A percentile compares a stretch with the other conserved stretches of the same genome.
Conservation (phyloP, 2,113 vertebrate genomes). For the Dendrocopos noguchii region DNA sequence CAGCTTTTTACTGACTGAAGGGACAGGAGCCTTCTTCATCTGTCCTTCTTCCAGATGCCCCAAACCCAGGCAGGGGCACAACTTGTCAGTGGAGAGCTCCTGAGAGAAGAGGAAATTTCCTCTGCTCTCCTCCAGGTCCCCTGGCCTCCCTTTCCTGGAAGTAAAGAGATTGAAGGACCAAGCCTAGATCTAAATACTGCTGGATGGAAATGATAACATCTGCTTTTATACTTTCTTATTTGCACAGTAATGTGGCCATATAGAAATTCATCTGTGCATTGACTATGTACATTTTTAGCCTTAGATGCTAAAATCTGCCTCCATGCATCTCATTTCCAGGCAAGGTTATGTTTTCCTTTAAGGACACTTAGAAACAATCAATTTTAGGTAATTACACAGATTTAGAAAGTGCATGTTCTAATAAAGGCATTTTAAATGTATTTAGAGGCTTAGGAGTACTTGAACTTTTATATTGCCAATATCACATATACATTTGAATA, state of each 20-base stretch:
- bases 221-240: neutral
- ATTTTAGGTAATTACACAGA: conserved; percentile 53
- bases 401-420: conserved; percentile 40
- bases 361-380: conserved; percentile 35
- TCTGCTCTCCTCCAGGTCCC: neutral
- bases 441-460: conserved; percentile 39
- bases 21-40: neutral
- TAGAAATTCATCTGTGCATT: neutral
- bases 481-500: conserved; percentile 59
- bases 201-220: neutral
- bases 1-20: neutral
- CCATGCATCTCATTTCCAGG: conserved; percentile 9
- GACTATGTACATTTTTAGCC: neutral
- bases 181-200: neutral
- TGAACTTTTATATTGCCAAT: conserved; percentile 54
- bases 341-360: conserved; percentile 48
- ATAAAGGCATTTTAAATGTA: conserved; percentile 56
- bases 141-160: neutral
- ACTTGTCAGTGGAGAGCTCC: neutral
- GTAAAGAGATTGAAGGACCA: neutral
- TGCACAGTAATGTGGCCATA: neutral
- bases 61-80: neutral
- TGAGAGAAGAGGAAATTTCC: fast-evolving
- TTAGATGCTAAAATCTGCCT: neutral
- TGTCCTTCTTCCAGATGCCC: neutral